These are phyloP conservation scores for Echeneis naucrates DNA, from an alignment of 2,797 vertebrate species.

Conservation along the genomic window DNA sequence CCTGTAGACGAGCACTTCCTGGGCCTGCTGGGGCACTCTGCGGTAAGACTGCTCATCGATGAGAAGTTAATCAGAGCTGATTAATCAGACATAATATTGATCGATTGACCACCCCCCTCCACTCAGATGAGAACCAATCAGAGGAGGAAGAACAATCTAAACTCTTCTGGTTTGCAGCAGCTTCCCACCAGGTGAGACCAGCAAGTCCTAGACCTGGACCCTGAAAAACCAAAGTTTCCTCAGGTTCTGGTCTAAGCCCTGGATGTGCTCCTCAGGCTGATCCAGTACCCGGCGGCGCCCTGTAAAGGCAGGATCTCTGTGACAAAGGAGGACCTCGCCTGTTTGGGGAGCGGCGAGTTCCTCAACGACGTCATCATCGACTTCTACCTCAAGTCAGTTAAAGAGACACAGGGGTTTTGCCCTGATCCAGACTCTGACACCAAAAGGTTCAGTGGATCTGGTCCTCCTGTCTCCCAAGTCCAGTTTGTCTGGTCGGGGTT, in stretches of 20 bases:
- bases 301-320: constrained; percentile 92
- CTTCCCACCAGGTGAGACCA: constrained; percentile 84
- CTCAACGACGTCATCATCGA: constrained; percentile 98
- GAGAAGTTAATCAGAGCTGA: too few species aligned
- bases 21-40: constrained; percentile 65
- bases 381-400: constrained; percentile 88
- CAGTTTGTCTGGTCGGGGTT: too few species aligned
- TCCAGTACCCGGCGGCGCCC: constrained; percentile 93
- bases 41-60: constrained; percentile 45
- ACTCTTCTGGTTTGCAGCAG: constrained; percentile 73
- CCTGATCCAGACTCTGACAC: too few species aligned
- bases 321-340: constrained; percentile 92
- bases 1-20: constrained; percentile 79
- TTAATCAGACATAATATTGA: too few species aligned
- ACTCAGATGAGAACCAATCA: constrained; percentile 69
- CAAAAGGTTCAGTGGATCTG: too few species aligned
- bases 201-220: too few species aligned
- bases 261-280: constrained; percentile 83
- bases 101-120: constrained; percentile 4
- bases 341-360: constrained; percentile 91
- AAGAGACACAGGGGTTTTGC: too few species aligned
- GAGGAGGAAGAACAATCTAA: constrained; percentile 56
- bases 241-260: not conserved
- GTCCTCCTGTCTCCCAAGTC: too few species aligned
- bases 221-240: too few species aligned